A percentile compares a stretch with the other conserved stretches of the same genome.
Conservation (phyloP, 1,140 invertebrate species). For the Neodiprion pinetum region DNA sequence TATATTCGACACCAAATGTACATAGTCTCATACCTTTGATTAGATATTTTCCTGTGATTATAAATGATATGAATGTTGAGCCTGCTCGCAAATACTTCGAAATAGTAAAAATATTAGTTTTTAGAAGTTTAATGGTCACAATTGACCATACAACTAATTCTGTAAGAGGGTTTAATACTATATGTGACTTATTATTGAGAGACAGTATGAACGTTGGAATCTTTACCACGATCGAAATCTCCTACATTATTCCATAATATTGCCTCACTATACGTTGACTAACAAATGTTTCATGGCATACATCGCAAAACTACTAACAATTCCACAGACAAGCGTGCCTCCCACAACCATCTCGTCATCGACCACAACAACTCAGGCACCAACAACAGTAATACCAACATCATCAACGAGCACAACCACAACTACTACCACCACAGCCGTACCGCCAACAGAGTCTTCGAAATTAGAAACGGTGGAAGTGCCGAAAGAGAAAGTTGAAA, state of each 20-base stretch:
- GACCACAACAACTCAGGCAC: constrained; percentile 11
- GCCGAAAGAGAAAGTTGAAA: constrained; percentile 31
- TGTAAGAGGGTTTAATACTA: too few relatives aligned
- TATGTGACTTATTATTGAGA: not conserved
- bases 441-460: constrained; percentile 28
- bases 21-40: too few relatives aligned
- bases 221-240: constrained; percentile 2
- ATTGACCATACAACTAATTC: too few relatives aligned
- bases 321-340: constrained; percentile 54
- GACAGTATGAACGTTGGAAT: not conserved
- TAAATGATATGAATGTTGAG: too few relatives aligned
- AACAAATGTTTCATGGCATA: constrained; percentile 52
- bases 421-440: constrained; percentile 31
- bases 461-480: constrained; percentile 30
- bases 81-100: too few relatives aligned
- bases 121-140: too few relatives aligned
- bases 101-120: too few relatives aligned
- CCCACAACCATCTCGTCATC: constrained; percentile 32
- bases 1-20: too few relatives aligned
- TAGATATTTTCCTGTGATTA: too few relatives aligned
- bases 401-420: constrained; percentile 28
- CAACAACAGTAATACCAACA: constrained; percentile 30
- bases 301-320: constrained; percentile 59
- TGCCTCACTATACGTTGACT: constrained; percentile 42
- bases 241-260: constrained; percentile 10